Evolutionary conservation across 2,113 vertebrate genomes (phyloP).

Genomic region (Trogon melanurus): DNA sequence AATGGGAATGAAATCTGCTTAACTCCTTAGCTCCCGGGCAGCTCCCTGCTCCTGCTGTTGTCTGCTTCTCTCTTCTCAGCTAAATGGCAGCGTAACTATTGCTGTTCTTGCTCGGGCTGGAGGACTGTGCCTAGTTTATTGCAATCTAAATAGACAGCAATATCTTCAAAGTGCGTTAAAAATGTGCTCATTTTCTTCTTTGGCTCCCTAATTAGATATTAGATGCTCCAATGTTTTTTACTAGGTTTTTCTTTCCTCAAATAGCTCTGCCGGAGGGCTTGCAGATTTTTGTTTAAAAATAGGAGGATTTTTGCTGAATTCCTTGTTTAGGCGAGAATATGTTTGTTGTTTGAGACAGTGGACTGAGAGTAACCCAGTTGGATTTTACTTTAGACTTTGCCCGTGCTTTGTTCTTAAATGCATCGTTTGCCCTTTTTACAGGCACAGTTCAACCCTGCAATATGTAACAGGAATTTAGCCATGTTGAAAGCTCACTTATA

Average conservation of each 20-base stretch:
- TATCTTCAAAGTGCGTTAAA: background rate
- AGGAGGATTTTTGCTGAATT: background rate
- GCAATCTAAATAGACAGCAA: background rate
- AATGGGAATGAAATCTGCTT: background rate
- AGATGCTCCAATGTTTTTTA: background rate
- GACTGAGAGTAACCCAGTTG: background rate
- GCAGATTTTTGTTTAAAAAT: constrained; percentile 31
- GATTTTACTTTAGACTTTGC: background rate
- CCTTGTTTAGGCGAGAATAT: background rate
- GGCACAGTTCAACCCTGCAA: background rate
- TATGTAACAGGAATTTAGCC: background rate
- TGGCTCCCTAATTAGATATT: background rate
- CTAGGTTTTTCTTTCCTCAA: background rate
- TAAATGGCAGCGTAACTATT: background rate
- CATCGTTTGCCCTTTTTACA: background rate
- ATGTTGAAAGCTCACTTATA: background rate
- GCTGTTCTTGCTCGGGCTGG: background rate
- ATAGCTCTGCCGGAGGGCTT: background rate
- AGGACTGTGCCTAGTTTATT: background rate
- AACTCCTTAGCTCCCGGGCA: background rate
- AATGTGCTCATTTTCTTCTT: background rate
- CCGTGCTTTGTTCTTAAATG: background rate
- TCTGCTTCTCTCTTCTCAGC: background rate
- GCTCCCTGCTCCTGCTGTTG: background rate
- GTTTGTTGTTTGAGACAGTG: background rate